Evolutionary conservation across 2,113 vertebrate genomes (phyloP).

Genomic region (Notothenia rossii): DNA sequence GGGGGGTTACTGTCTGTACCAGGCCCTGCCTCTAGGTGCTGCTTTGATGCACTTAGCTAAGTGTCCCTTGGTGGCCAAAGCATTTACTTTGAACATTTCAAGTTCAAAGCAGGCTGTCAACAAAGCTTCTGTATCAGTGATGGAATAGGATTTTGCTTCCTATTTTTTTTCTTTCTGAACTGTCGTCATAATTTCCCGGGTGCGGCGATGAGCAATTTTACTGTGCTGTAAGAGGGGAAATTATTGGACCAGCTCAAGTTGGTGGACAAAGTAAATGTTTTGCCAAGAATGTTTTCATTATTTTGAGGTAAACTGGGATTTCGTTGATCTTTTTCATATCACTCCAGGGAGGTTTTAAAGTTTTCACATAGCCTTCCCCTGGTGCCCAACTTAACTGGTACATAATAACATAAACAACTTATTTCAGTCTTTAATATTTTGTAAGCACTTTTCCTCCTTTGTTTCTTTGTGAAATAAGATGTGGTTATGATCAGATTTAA

Average conservation of each 20-base stretch:
- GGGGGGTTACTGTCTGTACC: slow-evolving; percentile 49
- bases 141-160: slow-evolving; percentile 54
- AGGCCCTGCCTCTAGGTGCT: slow-evolving; percentile 47
- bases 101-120: slow-evolving; percentile 66
- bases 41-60: slow-evolving; percentile 73
- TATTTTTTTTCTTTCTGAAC: slow-evolving; percentile 60
- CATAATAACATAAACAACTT: background rate
- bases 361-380: slow-evolving; percentile 28
- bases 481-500: background rate
- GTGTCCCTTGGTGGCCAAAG: slow-evolving; percentile 58
- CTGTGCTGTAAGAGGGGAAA: slow-evolving; percentile 33
- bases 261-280: slow-evolving; percentile 34
- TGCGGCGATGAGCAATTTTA: slow-evolving; percentile 17
- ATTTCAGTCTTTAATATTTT: background rate
- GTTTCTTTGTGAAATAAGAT: background rate
- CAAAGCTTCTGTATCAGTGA: slow-evolving; percentile 48
- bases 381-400: background rate
- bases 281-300: slow-evolving; percentile 46
- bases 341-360: slow-evolving; percentile 34
- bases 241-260: slow-evolving; percentile 43
- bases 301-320: slow-evolving; percentile 42
- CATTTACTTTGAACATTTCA: slow-evolving; percentile 63
- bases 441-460: background rate
- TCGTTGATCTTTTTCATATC: slow-evolving; percentile 22
- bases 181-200: slow-evolving; percentile 37